Evolutionary conservation across 2,888 invertebrate species (phyloP).

Genomic region (Mesorhabditis spiculigera): DNA sequence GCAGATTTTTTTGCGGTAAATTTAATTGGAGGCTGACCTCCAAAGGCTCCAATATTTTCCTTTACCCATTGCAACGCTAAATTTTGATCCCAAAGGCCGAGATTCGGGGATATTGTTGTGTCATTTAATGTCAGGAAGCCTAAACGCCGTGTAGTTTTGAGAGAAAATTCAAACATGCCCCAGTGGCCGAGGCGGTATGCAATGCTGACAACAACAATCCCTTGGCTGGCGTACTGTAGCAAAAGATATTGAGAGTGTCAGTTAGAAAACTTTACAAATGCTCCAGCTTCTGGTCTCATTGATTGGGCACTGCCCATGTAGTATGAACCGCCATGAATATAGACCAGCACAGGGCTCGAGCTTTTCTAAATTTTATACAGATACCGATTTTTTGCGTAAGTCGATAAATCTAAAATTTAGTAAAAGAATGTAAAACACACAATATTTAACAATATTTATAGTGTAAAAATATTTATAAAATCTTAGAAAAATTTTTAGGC

Average conservation of each 20-base stretch:
- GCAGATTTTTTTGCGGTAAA: background rate
- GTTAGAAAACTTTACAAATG: background rate
- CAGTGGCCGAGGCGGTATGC: background rate
- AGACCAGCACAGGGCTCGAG: background rate
- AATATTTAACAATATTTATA: too few relatives aligned
- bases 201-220: background rate
- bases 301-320: background rate
- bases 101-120: background rate
- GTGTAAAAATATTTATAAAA: too few relatives aligned
- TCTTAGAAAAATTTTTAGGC: too few relatives aligned
- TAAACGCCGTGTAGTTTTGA: background rate
- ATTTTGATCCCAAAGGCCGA: background rate
- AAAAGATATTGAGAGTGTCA: background rate
- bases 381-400: too few relatives aligned
- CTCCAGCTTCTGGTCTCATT: background rate
- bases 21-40: background rate
- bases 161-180: background rate
- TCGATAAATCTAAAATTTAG: too few relatives aligned
- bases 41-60: conserved; percentile 1
- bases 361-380: too few relatives aligned
- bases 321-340: conserved; percentile 6
- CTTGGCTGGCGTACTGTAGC: conserved; percentile 1
- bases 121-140: conserved; percentile 3
- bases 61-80: background rate
- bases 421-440: too few relatives aligned